Conservation (phyloP, 2,888 invertebrate species). For the Tetheella fluctuosa region DNA sequence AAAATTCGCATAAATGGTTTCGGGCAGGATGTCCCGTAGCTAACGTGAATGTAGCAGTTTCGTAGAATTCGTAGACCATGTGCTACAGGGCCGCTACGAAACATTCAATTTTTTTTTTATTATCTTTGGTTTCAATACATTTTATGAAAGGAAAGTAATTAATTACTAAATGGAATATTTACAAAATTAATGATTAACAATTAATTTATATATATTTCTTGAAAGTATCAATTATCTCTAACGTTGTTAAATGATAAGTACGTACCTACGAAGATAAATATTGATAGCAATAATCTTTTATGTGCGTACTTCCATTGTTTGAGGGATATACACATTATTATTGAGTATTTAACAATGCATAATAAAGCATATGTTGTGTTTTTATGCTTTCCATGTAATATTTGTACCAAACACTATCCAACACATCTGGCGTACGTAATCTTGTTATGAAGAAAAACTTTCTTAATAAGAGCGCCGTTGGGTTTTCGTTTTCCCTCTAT, state of each 20-base stretch:
- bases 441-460: conserved; percentile 82
- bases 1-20: too few relatives aligned
- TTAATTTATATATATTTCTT: conserved; percentile 5
- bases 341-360: background rate
- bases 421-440: conserved; percentile 82
- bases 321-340: background rate
- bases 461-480: conserved; percentile 79
- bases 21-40: too few relatives aligned
- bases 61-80: too few relatives aligned
- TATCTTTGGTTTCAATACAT: too few relatives aligned
- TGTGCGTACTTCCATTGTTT: background rate
- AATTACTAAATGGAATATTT: background rate
- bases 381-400: conserved; percentile 44
- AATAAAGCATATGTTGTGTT: background rate
- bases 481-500: conserved; percentile 61
- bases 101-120: too few relatives aligned
- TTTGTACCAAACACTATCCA: conserved; percentile 66
- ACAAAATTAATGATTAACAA: background rate
- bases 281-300: conserved; percentile 5
- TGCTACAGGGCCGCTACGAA: too few relatives aligned
- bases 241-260: background rate
- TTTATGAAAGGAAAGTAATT: too few relatives aligned
- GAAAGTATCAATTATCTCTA: too few relatives aligned
- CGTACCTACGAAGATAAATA: background rate
- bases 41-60: too few relatives aligned